Evolutionary conservation across 2,888 invertebrate genomes (phyloP), one percentile per base, ranked within the genome.

Genomic region (Cryptophagus acutangulus): DNA sequence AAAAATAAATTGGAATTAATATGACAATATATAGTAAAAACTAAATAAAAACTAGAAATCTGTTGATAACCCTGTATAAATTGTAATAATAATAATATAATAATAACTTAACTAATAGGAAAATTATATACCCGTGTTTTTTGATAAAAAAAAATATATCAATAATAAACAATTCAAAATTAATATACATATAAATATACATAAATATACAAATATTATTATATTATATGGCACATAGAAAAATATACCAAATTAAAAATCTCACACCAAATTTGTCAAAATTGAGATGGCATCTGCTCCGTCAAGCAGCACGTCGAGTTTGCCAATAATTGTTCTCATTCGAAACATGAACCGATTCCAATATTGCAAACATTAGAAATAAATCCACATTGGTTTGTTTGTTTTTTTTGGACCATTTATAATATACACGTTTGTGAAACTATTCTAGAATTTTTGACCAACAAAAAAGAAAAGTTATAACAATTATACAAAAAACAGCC

Each of bases 401-500:
- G 9, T 20, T 20, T 20, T 26, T 26, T 13, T 26, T 26, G 10
- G 10, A 6, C 9, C 26, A 4, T 26, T n/a, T 26, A 41, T 43
- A 40, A 37, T 41, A 38, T 26, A 12, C 13, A 25, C 25, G 13
- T 12, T 33, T 13, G 14, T 38, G 38, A 36, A 35, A 25, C 28
- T 34, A 18, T 14, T 34, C 13, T 39, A 29, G 31, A 29, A 43
- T 18, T 41, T 46, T 36, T 38, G 37, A 57, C 55, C 54, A 61
- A 58, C 57, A 62, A 59, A 57, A 52, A 51, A 58, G 58, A 6
- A n/a, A 26, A 26, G 3, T 43, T 45, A 57, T 57, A 63, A 62
- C 60, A 62, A 62, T 53, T 45, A 57, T 54, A 57, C 49, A 57
- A 55, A 54, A 60, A 62, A 65, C 63, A 65, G 63, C 63, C 62